Base-by-base conservation (phyloP, 2,113 vertebrate species). In the Theristicus caerulescens region DNA sequence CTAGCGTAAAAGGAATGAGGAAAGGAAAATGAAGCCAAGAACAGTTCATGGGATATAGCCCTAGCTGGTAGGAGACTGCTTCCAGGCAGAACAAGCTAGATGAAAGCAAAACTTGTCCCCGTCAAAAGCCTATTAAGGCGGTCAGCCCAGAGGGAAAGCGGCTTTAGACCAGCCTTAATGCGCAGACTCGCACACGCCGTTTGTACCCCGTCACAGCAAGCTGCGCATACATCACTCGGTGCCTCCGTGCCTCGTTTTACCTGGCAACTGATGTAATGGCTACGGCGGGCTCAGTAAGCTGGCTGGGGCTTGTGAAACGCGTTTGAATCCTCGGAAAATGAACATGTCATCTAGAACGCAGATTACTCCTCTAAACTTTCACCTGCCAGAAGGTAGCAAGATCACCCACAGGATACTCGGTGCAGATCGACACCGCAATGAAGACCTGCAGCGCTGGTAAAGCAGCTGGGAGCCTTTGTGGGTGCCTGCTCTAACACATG, bases 141-240 rank as follows among this genome's bases (percentile, higher is more conserved):
- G 40, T 46, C 40, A 40, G 54, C 26, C 65, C 65, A 22, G 70
- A 14, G 26, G 57, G 64, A 26, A 44, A 22, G 58, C 2, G 36
- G 65, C 57, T 71, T 47, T 13, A 44, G 32, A 42, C 8, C 2
- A 59, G 42, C 51, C 42, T 46, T 9, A 25, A 6, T 0, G 9
- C 44, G 7, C 55, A 24, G 46, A 12, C 19, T 22, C 34, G 36
- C 44, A 21, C 6, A 1, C 1, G 34, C 84, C 36, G 40, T 10
- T 17, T 19, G 36, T 25, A 36, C 4, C 38, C 54, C 2, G 0
- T 13, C 64, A 15, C 36, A 25, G 42, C 36, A 27, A 62, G 82
- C 36, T 32, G 38, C 5, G 70, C 46, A 0, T 5, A 4, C 47
- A 7, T 4, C 52, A 9, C 29, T 13, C 9, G 34, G 5, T 15